Evolutionary conservation across 2,888 invertebrate species (phyloP).

Genomic region (Melanargia galathea): DNA sequence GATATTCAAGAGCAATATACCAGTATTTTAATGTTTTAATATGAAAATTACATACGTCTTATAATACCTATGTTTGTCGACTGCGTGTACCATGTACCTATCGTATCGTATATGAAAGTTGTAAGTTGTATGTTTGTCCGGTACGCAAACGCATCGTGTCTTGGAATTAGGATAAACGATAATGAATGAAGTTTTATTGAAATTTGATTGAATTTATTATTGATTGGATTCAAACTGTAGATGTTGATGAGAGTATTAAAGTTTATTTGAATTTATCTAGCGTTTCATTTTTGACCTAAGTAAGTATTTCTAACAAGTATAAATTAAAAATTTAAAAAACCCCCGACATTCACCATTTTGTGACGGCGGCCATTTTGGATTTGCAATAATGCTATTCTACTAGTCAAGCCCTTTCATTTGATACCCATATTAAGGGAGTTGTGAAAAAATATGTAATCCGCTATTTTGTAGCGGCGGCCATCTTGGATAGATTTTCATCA

Average conservation of each 20-base stretch:
- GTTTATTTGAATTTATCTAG: constrained; percentile 69
- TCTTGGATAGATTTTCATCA: no score
- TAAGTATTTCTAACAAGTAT: no score
- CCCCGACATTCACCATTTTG: no score
- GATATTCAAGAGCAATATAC: constrained; percentile 68
- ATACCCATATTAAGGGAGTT: no score
- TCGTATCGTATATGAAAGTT: constrained; percentile 17
- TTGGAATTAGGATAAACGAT: constrained; percentile 21
- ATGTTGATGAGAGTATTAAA: constrained; percentile 74
- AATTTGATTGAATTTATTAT: constrained; percentile 32
- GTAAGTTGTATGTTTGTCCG: constrained; percentile 16
- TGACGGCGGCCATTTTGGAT: no score
- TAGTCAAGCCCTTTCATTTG: no score
- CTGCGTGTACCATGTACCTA: constrained; percentile 21
- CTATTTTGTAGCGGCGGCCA: no score
- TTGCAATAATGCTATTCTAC: no score
- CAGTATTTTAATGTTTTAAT: constrained; percentile 57
- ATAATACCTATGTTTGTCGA: constrained; percentile 32
- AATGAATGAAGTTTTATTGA: constrained; percentile 29
- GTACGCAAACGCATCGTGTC: constrained; percentile 11
- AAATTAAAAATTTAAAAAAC: no score
- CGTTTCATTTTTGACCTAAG: constrained; percentile 55
- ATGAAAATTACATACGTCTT: constrained; percentile 16
- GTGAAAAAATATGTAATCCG: no score
- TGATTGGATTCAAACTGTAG: constrained; percentile 63